Conservation (phyloP, 1,140 invertebrate species). For the Eriosoma lanigerum region DNA sequence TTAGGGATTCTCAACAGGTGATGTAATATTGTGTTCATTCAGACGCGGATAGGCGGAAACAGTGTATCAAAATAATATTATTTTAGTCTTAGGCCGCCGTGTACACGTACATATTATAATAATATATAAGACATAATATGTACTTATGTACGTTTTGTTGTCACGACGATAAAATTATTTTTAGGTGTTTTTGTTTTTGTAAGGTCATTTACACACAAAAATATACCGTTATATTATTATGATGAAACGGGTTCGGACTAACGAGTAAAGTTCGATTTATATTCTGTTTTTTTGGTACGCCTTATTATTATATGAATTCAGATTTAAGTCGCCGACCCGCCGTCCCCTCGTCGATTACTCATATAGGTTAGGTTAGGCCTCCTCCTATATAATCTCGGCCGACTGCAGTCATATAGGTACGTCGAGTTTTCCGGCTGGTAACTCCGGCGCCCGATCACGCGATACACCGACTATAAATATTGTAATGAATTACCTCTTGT, state of each 20-base stretch:
- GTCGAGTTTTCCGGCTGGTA: not conserved
- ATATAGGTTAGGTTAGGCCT: not conserved
- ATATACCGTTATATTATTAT: not conserved
- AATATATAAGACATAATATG: not conserved
- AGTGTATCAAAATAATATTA: too few species aligned
- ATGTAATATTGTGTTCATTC: not conserved
- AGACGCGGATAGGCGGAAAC: not conserved
- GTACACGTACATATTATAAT: too few species aligned
- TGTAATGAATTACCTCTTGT: not conserved
- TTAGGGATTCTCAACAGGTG: conserved; percentile 17
- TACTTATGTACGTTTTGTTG: not conserved
- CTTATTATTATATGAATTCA: not conserved
- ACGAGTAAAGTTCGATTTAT: not conserved
- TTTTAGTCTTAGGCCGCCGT: too few species aligned
- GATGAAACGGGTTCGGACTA: not conserved
- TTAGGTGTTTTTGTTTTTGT: not conserved
- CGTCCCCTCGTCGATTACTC: not conserved
- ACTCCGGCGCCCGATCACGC: not conserved
- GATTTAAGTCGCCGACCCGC: not conserved
- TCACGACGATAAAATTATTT: not conserved
- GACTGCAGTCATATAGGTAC: too few species aligned
- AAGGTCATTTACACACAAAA: not conserved
- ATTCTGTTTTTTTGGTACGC: not conserved
- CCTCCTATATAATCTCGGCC: not conserved
- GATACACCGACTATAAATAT: not conserved